Conservation (phyloP, 2,888 invertebrate genomes). For the Cryptocephalus primarius region DNA sequence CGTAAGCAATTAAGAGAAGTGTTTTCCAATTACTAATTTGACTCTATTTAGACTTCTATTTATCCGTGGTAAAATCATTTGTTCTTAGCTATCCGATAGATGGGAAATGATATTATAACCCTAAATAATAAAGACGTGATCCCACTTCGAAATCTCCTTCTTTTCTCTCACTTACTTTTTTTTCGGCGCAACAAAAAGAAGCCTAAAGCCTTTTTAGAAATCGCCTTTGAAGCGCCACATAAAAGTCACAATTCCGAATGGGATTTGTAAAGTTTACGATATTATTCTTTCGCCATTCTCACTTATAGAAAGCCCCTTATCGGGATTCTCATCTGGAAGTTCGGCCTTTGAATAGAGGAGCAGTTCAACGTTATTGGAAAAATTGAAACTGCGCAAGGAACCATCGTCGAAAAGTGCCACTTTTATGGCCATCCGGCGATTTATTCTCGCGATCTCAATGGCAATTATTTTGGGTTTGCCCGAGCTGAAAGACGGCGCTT, state of each 20-base stretch:
- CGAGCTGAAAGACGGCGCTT: constrained; percentile 8
- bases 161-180: no score
- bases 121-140: no score
- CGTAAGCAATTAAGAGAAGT: no score
- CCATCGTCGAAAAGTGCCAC: constrained; percentile 12
- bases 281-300: constrained; percentile 39
- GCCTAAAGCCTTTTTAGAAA: constrained; percentile 32
- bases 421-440: constrained; percentile 23
- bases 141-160: no score
- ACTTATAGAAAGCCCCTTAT: constrained; percentile 35
- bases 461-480: constrained; percentile 14
- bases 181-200: constrained; percentile 29
- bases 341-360: constrained; percentile 31
- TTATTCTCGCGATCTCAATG: constrained; percentile 20
- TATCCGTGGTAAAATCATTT: no score
- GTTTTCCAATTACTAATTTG: no score
- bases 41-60: no score
- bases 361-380: constrained; percentile 34
- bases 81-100: no score
- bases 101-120: no score
- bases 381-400: constrained; percentile 29
- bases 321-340: constrained; percentile 32
- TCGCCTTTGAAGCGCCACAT: constrained; percentile 38
- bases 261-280: constrained; percentile 42
- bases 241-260: constrained; percentile 42